These are phyloP conservation scores for Holacanthella duospinosa DNA, from an alignment of 2,888 invertebrate species.

Conservation along the genomic window DNA sequence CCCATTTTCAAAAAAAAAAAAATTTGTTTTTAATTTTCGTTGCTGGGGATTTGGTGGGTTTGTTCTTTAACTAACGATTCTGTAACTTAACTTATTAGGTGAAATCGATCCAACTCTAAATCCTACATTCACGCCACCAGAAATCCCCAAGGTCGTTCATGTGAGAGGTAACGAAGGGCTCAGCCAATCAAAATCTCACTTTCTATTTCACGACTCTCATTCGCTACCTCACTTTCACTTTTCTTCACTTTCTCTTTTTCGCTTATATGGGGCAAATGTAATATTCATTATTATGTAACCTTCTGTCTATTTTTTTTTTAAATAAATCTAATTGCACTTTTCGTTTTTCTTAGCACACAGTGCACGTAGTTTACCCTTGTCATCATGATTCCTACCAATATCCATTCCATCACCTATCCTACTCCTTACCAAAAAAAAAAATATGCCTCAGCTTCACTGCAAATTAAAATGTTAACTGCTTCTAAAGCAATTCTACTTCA, in stretches of 20 bases:
- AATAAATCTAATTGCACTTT: background rate
- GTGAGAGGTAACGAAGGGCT: conserved; percentile 63
- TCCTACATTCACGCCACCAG: conserved; percentile 95
- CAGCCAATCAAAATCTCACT: conserved; percentile 10
- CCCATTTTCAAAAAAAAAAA: background rate
- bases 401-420: background rate
- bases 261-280: conserved; percentile 4
- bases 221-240: conserved; percentile 14
- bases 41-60: background rate
- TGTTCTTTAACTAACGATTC: background rate
- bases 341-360: conserved; percentile 6
- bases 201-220: conserved; percentile 3
- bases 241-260: conserved; percentile 13
- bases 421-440: background rate
- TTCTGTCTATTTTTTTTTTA: background rate
- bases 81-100: conserved; percentile 20
- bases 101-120: conserved; percentile 54
- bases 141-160: conserved; percentile 98
- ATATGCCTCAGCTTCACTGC: background rate
- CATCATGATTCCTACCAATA: background rate
- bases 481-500: too few species aligned
- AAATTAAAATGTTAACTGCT: background rate
- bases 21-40: background rate
- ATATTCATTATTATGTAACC: background rate
- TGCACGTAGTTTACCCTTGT: background rate